Evolutionary conservation across 2,888 invertebrate species (phyloP), one percentile per base, ranked within the genome.

Genomic region (Oscheius sp.): DNA sequence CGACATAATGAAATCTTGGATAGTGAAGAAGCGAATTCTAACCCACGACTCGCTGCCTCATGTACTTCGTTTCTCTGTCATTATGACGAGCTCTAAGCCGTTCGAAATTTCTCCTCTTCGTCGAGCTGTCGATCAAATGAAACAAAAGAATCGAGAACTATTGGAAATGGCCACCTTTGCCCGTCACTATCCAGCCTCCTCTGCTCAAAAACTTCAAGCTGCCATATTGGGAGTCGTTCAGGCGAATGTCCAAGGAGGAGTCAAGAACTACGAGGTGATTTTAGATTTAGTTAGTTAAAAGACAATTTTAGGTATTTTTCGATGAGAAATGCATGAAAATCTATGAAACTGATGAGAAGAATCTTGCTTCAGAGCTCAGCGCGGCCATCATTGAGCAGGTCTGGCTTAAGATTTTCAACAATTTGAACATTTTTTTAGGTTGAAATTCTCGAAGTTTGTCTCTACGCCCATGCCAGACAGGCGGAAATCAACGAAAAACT

Each of bases 401-500:
- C 12, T 17, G 20, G 12, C 23, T 34, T 15, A 12, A 1, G 2
- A 6, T 23, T 3, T 45, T 39, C n/a, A 29, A n/a, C n/a, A n/a
- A 12, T 27, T 12, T 12, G 15, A 20, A 8, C 8, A 31, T 2
- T 8, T 20, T 58, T 71, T 42, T 27, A 73, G 69, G 74, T 82
- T 4, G 74, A 80, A 23, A 80, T 84, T 27, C 71, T 84, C 8
- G 84, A 84, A 68, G 81, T 79, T 70, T 79, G 82, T 52, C 72
- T 84, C 50, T 82, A 72, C 63, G 79, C 79, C 12, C 83, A 84
- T 69, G 73, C 78, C 1, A 70, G 48, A 37, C 67, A 64, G 2
- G 12, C 64, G 15, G 34, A 61, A 48, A n/a, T 42, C 45, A 61
- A 23, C 20, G 61, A 70, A 69, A 45, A 48, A 2, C 74, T 84